Percentiles rank a stretch among this genome's conserved stretches.
Conservation (phyloP, 1,140 invertebrate genomes). For the Pygmarrhopalites habei region DNA sequence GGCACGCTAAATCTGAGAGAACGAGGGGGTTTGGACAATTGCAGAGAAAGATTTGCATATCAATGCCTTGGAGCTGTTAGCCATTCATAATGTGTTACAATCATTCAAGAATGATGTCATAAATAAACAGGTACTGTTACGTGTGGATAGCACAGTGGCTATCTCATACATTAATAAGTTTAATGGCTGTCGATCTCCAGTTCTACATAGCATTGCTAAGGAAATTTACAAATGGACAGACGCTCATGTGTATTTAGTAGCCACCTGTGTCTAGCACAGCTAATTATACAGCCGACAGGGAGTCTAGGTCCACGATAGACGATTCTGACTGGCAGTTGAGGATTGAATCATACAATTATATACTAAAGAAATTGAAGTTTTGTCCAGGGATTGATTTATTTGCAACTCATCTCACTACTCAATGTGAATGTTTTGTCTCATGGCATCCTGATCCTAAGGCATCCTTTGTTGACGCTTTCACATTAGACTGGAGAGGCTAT, state of each 20-base stretch:
- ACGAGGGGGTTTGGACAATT: background rate
- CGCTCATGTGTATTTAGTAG: background rate
- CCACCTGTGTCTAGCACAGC: constrained; percentile 4
- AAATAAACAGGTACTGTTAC: too few species aligned
- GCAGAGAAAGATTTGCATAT: constrained; percentile 2
- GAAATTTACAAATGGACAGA: constrained; percentile 18
- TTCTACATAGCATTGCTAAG: background rate
- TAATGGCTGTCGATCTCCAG: constrained; percentile 1
- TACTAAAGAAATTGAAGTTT: background rate
- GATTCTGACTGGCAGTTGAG: constrained; percentile 3
- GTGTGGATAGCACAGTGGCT: constrained; percentile 14
- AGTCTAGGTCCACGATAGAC: background rate
- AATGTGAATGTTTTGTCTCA: constrained; percentile 3
- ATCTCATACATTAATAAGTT: constrained; percentile 12
- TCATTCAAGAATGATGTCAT: background rate
- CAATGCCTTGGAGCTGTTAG: constrained; percentile 15
- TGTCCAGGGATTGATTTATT: background rate
- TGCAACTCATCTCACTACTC: background rate
- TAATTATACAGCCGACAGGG: constrained; percentile 8
- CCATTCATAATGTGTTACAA: background rate
- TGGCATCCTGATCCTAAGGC: constrained; percentile 10
- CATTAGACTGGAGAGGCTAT: background rate
- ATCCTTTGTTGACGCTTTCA: constrained; percentile 1
- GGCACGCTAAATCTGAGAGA: background rate
- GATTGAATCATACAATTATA: background rate